A percentile compares a stretch with the other conserved stretches of the same genome.
Conservation (phyloP, 2,888 invertebrate genomes). For the Epinotia nisella region DNA sequence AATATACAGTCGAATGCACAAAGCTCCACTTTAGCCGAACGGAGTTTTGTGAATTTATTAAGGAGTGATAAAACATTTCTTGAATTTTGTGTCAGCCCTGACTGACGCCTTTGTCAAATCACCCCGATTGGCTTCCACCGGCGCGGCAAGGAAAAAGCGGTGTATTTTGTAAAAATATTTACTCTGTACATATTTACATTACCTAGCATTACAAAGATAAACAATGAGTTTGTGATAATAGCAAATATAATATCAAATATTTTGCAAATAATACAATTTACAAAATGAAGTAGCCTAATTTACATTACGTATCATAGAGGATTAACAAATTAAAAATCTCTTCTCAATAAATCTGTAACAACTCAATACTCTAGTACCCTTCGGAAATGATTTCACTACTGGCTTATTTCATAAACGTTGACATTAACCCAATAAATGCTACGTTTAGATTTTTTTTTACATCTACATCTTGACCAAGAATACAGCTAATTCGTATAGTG, state of each 20-base stretch:
- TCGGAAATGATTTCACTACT: conserved; percentile 22
- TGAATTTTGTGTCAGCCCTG: conserved; percentile 41
- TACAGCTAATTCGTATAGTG: conserved; percentile 41
- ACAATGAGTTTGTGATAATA: conserved; percentile 28
- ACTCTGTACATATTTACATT: conserved; percentile 77
- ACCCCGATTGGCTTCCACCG: conserved; percentile 40
- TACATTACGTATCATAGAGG: conserved; percentile 19
- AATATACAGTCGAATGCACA: conserved; percentile 59
- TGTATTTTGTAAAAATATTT: conserved; percentile 75
- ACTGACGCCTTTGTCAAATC: conserved; percentile 43
- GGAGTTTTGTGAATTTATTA: conserved; percentile 53
- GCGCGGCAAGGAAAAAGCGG: conserved; percentile 47
- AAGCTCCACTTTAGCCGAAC: conserved; percentile 56
- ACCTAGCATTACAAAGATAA: conserved; percentile 28
- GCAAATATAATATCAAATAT: conserved; percentile 21
- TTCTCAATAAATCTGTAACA: conserved; percentile 20
- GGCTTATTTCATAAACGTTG: conserved; percentile 24
- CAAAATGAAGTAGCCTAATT: conserved; percentile 22
- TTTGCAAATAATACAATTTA: conserved; percentile 35
- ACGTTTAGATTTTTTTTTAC: conserved; percentile 26
- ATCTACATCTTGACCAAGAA: conserved; percentile 39
- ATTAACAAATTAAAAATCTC: conserved; percentile 10
- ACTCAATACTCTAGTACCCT: conserved; percentile 19
- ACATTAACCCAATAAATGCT: conserved; percentile 21
- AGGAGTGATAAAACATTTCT: conserved; percentile 51